Base-by-base conservation (phyloP, 2,888 invertebrate species). In the Junonia oenone region DNA sequence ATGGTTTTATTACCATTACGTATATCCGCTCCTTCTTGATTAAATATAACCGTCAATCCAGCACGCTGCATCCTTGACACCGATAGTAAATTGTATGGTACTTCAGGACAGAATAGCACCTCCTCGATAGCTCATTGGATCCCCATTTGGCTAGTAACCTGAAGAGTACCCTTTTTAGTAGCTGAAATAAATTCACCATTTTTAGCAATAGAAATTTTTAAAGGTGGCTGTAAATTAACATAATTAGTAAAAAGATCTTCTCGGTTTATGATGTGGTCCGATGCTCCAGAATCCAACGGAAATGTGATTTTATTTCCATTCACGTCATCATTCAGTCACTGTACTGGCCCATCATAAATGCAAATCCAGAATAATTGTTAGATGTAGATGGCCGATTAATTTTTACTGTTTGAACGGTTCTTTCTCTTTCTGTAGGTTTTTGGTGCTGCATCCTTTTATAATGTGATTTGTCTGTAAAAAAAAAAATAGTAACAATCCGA, bases 41-140 rank as follows among this genome's bases (percentile, higher is more conserved):
- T 14, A 9, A 54, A 48, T 26, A 40, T 29, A 2, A 54, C 35
- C 3, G 47, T 54, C 6, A 11, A 56, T 26, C 53, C 59, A 37
- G 59, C 53, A 8, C 31, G 56, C 50, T 59, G 59, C 59, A 59
- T 56, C 46, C 45, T 59, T 2, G 56, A 47, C 2, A 59, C 56
- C 5, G 56, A 59, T 17, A 59, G 14, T 37, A 59, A 22, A 31
- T 59, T 59, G 43, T 59, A 56, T 11, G 59, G 50, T 3, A 50
- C 52, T 2, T 56, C 56, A n/a, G 27, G 43, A 29, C 59, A 59
- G 43, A 40, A 59, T 17, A 59, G 31, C 14, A 59, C 59, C 8
- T 58, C 22, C 22, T 22, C 22, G 22, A 22, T 22, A 22, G 22
- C 22, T 22, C 22, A 2, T 22, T 22, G 22, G 22, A 22, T 22